Base-by-base conservation (phyloP, 2,113 vertebrate species). In the Henicopernis longicauda region DNA sequence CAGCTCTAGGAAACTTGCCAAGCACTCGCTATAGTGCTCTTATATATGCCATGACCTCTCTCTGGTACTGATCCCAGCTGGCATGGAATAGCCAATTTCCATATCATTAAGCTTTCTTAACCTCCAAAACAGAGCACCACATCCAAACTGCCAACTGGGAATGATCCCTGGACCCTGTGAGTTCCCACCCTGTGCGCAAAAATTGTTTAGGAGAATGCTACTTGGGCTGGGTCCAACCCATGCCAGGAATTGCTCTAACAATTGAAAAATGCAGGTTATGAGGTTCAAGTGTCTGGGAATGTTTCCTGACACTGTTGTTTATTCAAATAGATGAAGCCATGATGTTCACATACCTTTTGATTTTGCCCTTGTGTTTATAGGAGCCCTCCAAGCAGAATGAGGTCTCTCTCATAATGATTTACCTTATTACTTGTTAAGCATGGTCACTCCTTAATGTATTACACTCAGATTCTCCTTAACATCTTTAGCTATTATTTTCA, bases 401-500 rank as follows among this genome's bases (percentile, higher is more conserved):
- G 67, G 21, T 79, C 55, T 78, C 45, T 83, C 16, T 90, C 40
- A 61, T 8, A 79, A 67, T 50, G 52, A 82, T 93, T 96, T 94
- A 61, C 66, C 82, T 89, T 89, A 83, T 82, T 86, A 54, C 54
- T 83, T 59, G 44, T 91, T 89, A 95, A 95, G 71, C 63, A 40
- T 66, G 84, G 95, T 87, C 94, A 66, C 86, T 86, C 80, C 66
- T 87, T 95, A 93, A 93, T 95, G 69, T 40, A 52, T 95, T 82
- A 74, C 71, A 63, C 62, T 84, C 9, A 58, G 52, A 86, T 91
- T 87, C 78, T 77, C 70, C 50, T 52, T 63, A 83, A 50, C 47
- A 78, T 92, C 90, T 95, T 96, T 26, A 93, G 61, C 62, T 92
- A 82, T 63, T 83, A 16, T 95, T 95, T 95, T 80, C 81, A 69